Conservation (phyloP, 2,797 vertebrate genomes). For the Scleropages formosus region DNA sequence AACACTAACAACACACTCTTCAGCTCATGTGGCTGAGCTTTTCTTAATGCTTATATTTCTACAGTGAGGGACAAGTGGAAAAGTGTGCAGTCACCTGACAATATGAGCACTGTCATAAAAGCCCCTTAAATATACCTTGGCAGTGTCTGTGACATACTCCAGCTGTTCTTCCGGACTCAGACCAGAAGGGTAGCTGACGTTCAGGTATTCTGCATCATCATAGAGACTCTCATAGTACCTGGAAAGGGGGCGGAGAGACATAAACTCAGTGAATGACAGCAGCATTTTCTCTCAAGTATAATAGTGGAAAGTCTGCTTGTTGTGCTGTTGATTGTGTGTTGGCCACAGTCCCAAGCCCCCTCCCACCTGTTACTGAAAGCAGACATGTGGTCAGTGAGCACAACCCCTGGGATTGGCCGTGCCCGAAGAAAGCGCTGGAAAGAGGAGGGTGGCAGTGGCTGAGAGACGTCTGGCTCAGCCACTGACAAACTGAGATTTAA, state of each 20-base stretch:
- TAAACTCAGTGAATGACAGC: too few relatives aligned
- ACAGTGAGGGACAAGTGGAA: neutral
- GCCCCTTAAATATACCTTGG: conserved; percentile 65
- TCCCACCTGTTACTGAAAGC: conserved; percentile 76
- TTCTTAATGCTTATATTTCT: neutral
- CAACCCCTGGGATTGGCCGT: conserved; percentile 77
- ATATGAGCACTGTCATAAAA: neutral
- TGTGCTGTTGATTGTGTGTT: too few relatives aligned
- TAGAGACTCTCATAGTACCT: conserved; percentile 91
- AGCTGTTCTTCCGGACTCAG: conserved; percentile 77
- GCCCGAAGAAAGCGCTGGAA: conserved; percentile 88
- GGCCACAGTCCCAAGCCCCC: neutral
- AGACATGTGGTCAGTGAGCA: conserved; percentile 76
- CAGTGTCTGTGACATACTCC: conserved; percentile 71
- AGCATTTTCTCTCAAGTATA: too few relatives aligned
- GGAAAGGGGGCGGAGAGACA: conserved; percentile 26
- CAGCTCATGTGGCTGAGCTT: neutral
- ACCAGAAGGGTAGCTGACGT: conserved; percentile 68
- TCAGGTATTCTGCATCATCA: conserved; percentile 77
- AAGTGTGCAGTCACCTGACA: neutral
- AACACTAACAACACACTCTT: neutral
- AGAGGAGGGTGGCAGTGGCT: conserved; percentile 86
- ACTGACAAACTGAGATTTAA: conserved; percentile 45
- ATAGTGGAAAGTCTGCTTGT: too few relatives aligned
- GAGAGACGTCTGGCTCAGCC: conserved; percentile 52